Conservation (phyloP, 2,888 invertebrate species). For the Lathronympha strigana region DNA sequence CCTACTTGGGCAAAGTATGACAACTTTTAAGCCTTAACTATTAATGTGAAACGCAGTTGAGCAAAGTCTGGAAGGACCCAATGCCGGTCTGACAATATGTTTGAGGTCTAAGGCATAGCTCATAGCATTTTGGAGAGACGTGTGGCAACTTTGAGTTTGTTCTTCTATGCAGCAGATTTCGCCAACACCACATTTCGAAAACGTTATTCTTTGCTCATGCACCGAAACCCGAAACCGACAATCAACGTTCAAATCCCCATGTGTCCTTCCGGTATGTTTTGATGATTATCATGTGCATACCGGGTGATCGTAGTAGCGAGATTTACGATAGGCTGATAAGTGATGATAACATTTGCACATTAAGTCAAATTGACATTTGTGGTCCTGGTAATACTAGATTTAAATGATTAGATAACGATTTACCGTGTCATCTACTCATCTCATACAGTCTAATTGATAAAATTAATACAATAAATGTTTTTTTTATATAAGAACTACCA, state of each 20-base stretch:
- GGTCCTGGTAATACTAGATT: conserved; percentile 16
- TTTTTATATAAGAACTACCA: not conserved
- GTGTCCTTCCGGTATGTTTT: conserved; percentile 1
- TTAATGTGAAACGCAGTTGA: not conserved
- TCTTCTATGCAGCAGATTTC: no score
- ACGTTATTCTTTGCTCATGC: no score
- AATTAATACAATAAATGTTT: not conserved
- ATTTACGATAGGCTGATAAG: conserved; percentile 17
- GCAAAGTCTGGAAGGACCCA: no score
- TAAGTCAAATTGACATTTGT: conserved; percentile 19
- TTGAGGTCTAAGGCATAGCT: no score
- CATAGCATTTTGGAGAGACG: no score
- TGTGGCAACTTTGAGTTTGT: no score
- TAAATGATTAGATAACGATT: conserved; percentile 31
- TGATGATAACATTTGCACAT: conserved; percentile 17
- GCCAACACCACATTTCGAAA: no score
- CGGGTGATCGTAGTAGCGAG: conserved; percentile 24
- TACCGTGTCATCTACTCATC: not conserved
- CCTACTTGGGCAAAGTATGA: not conserved
- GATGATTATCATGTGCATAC: conserved; percentile 25
- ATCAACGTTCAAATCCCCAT: not conserved
- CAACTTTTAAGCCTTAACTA: not conserved
- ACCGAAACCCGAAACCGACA: not conserved
- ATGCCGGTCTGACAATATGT: no score
- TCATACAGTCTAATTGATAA: not conserved